These are phyloP conservation scores for Pseudopleuronectes americanus DNA, from an alignment of 2,797 vertebrate genomes.

Conservation along the genomic window DNA sequence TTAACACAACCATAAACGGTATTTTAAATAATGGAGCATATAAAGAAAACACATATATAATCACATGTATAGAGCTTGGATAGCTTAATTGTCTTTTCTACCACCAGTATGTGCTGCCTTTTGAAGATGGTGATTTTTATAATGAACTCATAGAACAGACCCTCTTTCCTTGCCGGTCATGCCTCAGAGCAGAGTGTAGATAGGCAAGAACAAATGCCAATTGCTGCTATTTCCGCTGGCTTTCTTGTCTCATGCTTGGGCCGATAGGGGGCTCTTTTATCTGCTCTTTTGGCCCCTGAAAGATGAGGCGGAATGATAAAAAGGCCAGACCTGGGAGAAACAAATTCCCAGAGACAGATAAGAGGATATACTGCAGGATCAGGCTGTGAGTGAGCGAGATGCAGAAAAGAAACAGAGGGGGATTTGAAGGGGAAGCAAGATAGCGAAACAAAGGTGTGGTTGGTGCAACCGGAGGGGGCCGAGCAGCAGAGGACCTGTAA, in stretches of 20 bases:
- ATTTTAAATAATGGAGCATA: too few relatives aligned
- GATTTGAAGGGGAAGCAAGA: conserved; percentile 11
- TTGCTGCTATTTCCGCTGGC: conserved; percentile 41
- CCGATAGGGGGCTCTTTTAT: conserved; percentile 64
- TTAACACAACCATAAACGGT: too few relatives aligned
- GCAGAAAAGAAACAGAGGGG: conserved; percentile 14
- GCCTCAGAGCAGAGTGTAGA: conserved; percentile 31
- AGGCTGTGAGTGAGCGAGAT: conserved; percentile 27
- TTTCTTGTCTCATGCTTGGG: conserved; percentile 30
- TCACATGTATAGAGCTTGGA: not conserved
- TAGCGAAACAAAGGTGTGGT: conserved; percentile 29
- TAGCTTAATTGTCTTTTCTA: not conserved
- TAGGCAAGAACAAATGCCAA: conserved; percentile 31
- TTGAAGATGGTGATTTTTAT: conserved; percentile 4
- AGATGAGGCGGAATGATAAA: conserved; percentile 50
- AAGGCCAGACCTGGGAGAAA: conserved; percentile 49
- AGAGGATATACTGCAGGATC: conserved; percentile 44
- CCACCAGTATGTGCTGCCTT: not conserved
- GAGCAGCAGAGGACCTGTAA: conserved; percentile 10
- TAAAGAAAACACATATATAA: too few relatives aligned
- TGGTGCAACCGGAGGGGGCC: not conserved
- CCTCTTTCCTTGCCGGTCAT: not conserved
- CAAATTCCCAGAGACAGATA: conserved; percentile 57
- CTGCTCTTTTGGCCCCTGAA: conserved; percentile 44
- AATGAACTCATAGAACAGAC: not conserved